phyloP scores from a whole-genome alignment of 1,140 invertebrate species.

The Nasonia longicornis region DNA sequence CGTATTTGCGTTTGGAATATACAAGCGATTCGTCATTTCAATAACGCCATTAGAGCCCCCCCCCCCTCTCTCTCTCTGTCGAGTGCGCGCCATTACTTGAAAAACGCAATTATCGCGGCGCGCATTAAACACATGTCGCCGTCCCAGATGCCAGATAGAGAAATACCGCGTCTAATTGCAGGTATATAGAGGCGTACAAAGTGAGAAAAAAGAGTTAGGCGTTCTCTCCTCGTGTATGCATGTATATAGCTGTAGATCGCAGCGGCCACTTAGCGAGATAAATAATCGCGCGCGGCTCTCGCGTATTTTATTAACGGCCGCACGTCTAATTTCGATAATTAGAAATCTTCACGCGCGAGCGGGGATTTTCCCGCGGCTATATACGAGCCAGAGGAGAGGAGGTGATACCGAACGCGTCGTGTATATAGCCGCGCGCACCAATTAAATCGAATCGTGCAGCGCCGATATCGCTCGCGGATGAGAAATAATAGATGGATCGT shows the following conservation, averaged over 20 bases:
- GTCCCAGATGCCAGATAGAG: conserved; percentile 45
- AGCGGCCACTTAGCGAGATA: conserved; percentile 18
- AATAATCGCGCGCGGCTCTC: conserved; percentile 1
- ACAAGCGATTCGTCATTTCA: conserved; percentile 21
- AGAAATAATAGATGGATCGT: neutral
- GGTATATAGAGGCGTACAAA: neutral
- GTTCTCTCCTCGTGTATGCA: neutral
- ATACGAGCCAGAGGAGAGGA: neutral
- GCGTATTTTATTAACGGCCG: conserved; percentile 33
- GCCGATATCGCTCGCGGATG: neutral
- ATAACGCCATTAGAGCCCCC: conserved; percentile 35
- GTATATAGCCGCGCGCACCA: neutral
- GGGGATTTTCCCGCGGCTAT: neutral
- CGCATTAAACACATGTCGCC: conserved; percentile 22
- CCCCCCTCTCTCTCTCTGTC: too few relatives aligned
- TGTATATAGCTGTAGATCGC: conserved; percentile 30
- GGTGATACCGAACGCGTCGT: neutral
- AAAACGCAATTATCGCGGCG: conserved; percentile 35
- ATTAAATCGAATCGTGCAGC: conserved; percentile 23
- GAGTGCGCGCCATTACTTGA: conserved; percentile 5
- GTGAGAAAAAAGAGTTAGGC: neutral
- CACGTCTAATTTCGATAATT: conserved; percentile 39
- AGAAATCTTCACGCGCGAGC: conserved; percentile 25
- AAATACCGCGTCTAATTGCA: conserved; percentile 39
- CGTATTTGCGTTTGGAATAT: neutral